Evolutionary conservation across 2,797 vertebrate genomes (phyloP).

Genomic region (Danio choprae): DNA sequence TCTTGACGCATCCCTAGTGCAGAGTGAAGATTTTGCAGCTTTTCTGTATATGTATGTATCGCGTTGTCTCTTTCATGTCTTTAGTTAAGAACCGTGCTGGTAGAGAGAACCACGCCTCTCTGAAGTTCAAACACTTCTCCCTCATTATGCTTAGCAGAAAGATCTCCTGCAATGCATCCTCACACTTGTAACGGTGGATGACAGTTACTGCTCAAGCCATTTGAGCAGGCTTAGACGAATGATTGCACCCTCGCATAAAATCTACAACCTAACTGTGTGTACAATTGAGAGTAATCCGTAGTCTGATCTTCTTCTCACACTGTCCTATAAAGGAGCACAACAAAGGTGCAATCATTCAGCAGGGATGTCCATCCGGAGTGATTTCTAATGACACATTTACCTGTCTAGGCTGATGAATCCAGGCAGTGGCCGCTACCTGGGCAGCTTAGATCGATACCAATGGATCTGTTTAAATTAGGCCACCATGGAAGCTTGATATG

Average conservation of each 20-base stretch:
- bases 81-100: not conserved
- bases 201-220: conserved; percentile 2
- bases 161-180: conserved; percentile 19
- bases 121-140: conserved; percentile 44
- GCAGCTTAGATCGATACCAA: conserved; percentile 38
- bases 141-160: conserved; percentile 20
- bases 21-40: not conserved
- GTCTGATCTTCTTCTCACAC: not conserved
- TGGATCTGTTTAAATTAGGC: conserved; percentile 20
- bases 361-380: not conserved
- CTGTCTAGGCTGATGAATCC: conserved; percentile 18
- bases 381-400: conserved; percentile 31
- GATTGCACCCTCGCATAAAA: too few relatives aligned
- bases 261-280: not conserved
- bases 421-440: conserved; percentile 23
- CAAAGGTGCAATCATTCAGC: conserved; percentile 1
- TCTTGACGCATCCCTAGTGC: not conserved
- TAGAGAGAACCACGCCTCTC: not conserved
- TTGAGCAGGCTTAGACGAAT: not conserved
- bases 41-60: not conserved
- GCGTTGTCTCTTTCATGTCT: not conserved
- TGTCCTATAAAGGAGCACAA: conserved; percentile 9
- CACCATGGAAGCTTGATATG: not conserved
- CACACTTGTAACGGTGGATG: conserved; percentile 17
- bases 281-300: not conserved